A percentile compares a stretch with the other conserved stretches of the same genome.
Evolutionary conservation across 2,797 vertebrate genomes (phyloP).

Genomic region (Ambastaia sidthimunki): DNA sequence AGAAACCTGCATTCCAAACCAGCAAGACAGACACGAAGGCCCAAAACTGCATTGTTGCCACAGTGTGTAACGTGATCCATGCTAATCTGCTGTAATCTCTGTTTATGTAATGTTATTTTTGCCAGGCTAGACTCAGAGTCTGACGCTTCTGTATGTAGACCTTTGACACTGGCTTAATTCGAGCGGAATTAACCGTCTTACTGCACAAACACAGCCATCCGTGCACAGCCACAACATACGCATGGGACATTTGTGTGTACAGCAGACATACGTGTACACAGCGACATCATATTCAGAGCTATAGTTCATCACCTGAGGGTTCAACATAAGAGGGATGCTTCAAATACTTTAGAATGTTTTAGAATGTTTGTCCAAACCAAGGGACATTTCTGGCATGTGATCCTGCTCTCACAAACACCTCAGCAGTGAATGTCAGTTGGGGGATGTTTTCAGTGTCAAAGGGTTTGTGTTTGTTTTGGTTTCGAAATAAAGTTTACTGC

Average conservation of each 20-base stretch:
- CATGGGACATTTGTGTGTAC: not conserved
- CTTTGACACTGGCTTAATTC: slow-evolving; percentile 69
- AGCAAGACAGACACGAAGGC: not conserved
- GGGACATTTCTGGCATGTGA: slow-evolving; percentile 3
- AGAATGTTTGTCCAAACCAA: not conserved
- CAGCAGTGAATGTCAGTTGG: not conserved
- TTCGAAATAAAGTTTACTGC: not conserved
- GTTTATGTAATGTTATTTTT: slow-evolving; percentile 68
- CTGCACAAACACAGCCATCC: not conserved
- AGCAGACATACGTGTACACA: slow-evolving; percentile 11
- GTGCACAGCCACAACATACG: slow-evolving; percentile 9
- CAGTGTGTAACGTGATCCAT: slow-evolving; percentile 50
- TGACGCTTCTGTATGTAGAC: slow-evolving; percentile 58
- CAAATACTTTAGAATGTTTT: not conserved
- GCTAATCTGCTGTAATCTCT: slow-evolving; percentile 71
- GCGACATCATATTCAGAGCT: not conserved
- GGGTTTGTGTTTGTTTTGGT: not conserved
- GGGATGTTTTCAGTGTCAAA: not conserved
- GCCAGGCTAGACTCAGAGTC: slow-evolving; percentile 57
- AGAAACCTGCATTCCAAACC: not conserved
- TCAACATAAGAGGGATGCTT: slow-evolving; percentile 27
- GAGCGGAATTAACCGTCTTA: slow-evolving; percentile 43
- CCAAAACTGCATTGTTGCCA: slow-evolving; percentile 49
- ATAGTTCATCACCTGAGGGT: slow-evolving; percentile 2
- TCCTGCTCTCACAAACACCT: slow-evolving; percentile 1